Evolutionary conservation across 2,888 invertebrate genomes (phyloP).

Genomic region (Dicranocentrus wangi): DNA sequence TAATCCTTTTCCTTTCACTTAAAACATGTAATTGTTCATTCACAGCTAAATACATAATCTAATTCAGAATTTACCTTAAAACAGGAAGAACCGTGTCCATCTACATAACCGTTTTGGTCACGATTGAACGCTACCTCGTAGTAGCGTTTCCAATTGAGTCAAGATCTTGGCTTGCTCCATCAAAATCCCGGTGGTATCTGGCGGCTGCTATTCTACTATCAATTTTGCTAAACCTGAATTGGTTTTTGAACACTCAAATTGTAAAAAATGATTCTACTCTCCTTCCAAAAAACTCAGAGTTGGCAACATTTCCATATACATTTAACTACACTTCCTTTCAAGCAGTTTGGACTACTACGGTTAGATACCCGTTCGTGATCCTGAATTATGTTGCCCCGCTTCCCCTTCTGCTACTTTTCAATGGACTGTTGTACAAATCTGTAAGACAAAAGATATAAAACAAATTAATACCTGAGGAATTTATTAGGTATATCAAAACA

Average conservation of each 20-base stretch:
- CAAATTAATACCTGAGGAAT: no score
- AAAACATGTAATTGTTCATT: no score
- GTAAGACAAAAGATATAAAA: background rate
- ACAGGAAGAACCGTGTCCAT: constrained; percentile 21
- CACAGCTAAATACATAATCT: no score
- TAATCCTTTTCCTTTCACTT: no score
- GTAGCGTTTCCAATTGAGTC: constrained; percentile 37
- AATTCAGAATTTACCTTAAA: no score
- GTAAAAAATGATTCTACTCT: constrained; percentile 7
- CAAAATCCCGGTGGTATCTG: constrained; percentile 7
- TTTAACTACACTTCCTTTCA: constrained; percentile 18
- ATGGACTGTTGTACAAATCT: background rate
- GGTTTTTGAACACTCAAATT: constrained; percentile 31
- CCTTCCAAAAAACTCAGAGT: no score
- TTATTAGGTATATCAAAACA: background rate
- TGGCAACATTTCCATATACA: constrained; percentile 40
- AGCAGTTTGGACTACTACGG: background rate
- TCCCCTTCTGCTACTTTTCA: background rate
- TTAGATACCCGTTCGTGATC: background rate
- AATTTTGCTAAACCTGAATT: constrained; percentile 9
- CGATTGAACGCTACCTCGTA: constrained; percentile 37
- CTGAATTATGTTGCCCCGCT: constrained; percentile 10
- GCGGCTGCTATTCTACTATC: background rate
- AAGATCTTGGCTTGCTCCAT: constrained; percentile 29
- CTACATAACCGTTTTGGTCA: constrained; percentile 33